Conservation (phyloP, 2,888 invertebrate species). For the Xylota sylvarum region DNA sequence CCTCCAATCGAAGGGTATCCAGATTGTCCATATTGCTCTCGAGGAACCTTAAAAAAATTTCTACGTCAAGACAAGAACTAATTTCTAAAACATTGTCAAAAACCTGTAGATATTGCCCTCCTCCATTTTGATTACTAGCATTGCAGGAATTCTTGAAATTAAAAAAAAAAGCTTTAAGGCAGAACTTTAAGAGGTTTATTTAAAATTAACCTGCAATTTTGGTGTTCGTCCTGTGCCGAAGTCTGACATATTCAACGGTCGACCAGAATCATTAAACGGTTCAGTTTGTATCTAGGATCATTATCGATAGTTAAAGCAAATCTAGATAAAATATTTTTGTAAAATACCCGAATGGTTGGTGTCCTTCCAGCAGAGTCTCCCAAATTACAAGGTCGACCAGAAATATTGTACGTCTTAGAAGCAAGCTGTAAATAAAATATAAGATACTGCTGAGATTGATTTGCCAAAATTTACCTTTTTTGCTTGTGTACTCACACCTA, state of each 20-base stretch:
- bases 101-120: not conserved
- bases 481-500: not conserved
- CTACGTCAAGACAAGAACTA: not conserved
- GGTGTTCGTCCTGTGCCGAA: not conserved
- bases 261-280: not conserved
- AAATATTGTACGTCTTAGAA: not conserved
- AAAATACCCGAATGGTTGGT: not conserved
- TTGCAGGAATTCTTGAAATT: not conserved
- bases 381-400: not conserved
- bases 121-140: not conserved
- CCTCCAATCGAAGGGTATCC: not conserved
- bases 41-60: not conserved
- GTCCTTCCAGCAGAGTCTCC: not conserved
- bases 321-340: not conserved
- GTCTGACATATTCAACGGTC: slow-evolving; percentile 17
- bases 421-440: not conserved
- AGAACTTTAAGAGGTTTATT: not conserved
- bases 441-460: not conserved
- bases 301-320: not conserved
- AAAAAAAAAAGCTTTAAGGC: not conserved
- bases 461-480: not conserved
- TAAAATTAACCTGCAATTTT: not conserved
- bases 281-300: not conserved
- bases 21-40: not conserved
- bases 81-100: not conserved